These are phyloP conservation scores for Amorpha juglandis DNA, from an alignment of 2,888 invertebrate species.

Conservation along the genomic window DNA sequence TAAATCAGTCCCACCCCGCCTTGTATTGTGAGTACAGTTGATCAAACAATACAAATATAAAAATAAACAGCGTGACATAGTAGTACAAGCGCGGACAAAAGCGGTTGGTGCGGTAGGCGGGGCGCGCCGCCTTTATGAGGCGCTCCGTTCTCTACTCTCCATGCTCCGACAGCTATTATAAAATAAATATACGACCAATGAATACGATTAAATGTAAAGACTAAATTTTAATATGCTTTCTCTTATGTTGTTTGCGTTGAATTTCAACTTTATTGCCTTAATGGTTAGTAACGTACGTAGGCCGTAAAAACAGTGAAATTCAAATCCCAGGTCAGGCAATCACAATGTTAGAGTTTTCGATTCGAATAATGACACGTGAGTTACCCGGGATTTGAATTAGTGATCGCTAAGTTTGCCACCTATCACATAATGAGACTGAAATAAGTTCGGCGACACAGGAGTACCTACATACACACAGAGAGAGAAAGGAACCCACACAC, in stretches of 20 bases:
- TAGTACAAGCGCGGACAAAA: slow-evolving; percentile 67
- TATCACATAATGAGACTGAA: too few species aligned
- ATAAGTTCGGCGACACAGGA: too few species aligned
- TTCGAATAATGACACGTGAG: too few species aligned
- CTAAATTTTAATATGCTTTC: background rate
- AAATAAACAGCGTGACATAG: slow-evolving; percentile 66
- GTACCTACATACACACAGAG: too few species aligned
- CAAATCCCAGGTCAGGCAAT: too few species aligned
- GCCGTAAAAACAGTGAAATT: too few species aligned
- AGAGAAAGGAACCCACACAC: too few species aligned
- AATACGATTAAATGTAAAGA: background rate
- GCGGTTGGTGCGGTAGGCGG: slow-evolving; percentile 68
- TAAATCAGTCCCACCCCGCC: slow-evolving; percentile 28
- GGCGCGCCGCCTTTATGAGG: slow-evolving; percentile 60
- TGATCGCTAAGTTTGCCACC: too few species aligned
- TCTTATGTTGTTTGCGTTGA: background rate
- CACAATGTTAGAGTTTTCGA: too few species aligned
- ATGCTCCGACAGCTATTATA: slow-evolving; percentile 61
- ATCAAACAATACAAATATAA: slow-evolving; percentile 74
- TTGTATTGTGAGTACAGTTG: slow-evolving; percentile 52
- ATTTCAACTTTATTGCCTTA: background rate
- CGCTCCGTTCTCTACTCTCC: slow-evolving; percentile 53
- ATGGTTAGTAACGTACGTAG: too few species aligned
- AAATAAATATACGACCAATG: slow-evolving; percentile 20
- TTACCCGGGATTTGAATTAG: too few species aligned